Evolutionary conservation across 2,888 invertebrate genomes (phyloP).

Genomic region (Coremacera marginata): DNA sequence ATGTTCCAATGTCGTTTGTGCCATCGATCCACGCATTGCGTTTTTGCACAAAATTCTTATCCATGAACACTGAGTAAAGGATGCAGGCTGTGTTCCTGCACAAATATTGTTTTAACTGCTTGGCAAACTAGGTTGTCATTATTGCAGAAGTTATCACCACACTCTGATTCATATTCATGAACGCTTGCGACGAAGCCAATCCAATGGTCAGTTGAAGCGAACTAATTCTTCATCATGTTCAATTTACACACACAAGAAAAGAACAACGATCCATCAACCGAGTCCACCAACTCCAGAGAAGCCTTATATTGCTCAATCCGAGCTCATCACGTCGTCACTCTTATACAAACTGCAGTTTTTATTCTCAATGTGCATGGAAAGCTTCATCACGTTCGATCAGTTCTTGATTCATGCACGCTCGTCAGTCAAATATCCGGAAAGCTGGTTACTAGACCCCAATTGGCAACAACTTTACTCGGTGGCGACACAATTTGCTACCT

Average conservation of each 20-base stretch:
- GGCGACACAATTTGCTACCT: too few relatives aligned
- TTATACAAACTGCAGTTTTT: neutral
- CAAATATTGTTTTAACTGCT: neutral
- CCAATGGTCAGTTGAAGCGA: neutral
- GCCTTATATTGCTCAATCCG: neutral
- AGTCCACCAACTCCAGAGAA: neutral
- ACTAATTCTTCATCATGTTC: too few relatives aligned
- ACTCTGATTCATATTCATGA: neutral
- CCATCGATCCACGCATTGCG: too few relatives aligned
- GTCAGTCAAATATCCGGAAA: neutral
- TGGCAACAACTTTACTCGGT: neutral
- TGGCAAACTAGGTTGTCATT: neutral
- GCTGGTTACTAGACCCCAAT: neutral
- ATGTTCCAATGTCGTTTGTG: too few relatives aligned
- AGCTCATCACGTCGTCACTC: neutral
- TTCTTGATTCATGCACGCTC: neutral
- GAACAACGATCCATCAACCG: neutral
- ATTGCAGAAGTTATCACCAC: neutral
- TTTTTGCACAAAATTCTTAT: neutral
- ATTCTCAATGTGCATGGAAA: neutral
- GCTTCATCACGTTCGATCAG: neutral
- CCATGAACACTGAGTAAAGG: neutral
- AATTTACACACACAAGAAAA: neutral
- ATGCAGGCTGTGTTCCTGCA: neutral
- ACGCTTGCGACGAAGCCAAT: neutral